phyloP scores from a whole-genome alignment of 2,113 vertebrate genomes.

The Leptosomus discolor region DNA sequence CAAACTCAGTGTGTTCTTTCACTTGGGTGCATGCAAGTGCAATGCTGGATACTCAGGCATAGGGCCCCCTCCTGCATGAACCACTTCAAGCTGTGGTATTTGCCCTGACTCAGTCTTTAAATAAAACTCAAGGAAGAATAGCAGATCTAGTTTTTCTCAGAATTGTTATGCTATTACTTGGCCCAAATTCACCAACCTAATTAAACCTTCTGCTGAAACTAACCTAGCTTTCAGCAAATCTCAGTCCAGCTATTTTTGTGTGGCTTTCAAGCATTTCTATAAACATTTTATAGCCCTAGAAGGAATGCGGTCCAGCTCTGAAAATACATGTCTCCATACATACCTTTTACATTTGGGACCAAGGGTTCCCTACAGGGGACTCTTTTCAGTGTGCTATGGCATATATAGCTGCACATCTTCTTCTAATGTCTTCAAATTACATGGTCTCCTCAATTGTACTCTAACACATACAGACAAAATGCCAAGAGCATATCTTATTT shows the following conservation, averaged over 20 bases:
- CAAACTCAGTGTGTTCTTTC: neutral
- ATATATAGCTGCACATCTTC: neutral
- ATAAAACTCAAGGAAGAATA: neutral
- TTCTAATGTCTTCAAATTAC: neutral
- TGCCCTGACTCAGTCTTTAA: neutral
- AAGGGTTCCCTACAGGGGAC: neutral
- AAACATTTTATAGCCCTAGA: neutral
- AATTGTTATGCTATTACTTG: neutral
- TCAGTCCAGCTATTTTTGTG: neutral
- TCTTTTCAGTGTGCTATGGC: neutral
- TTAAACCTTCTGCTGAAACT: neutral
- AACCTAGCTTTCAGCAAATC: neutral
- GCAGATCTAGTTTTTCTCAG: neutral
- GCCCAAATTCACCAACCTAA: neutral
- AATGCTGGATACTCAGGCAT: neutral
- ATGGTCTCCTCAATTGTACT: neutral
- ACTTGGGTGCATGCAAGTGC: accelerated
- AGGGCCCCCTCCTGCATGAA: neutral
- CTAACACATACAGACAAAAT: neutral
- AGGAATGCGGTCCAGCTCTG: neutral
- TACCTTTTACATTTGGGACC: neutral
- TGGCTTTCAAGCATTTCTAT: accelerated
- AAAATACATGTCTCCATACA: neutral
- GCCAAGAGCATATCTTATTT: neutral
- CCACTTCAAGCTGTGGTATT: neutral